A percentile compares a stretch with the other conserved stretches of the same genome.
Conservation (phyloP, 2,113 vertebrate species). For the Bos taurus region ARS-UCD2.0 NC_037331.1:44425001-44425500, state of each 20-base stretch:
- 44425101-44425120: slow-evolving; percentile 43
- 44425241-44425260: not conserved
- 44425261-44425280: not conserved
- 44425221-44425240: not conserved
- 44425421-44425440: not conserved
- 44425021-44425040: slow-evolving; percentile 51
- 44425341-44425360: not conserved
- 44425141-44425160: slow-evolving; percentile 49
- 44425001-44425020: slow-evolving; percentile 53
- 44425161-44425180: slow-evolving; percentile 41
- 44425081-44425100: slow-evolving; percentile 42
- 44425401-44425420: not conserved
- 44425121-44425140: slow-evolving; percentile 20
- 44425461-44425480: no score
- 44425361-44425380: not conserved
- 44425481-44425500: no score
- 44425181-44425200: not conserved
- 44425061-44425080: slow-evolving; percentile 76
- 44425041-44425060: slow-evolving; percentile 58
- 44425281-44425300: not conserved
- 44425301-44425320: not conserved
- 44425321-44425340: not conserved
- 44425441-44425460: not conserved
- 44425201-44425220: not conserved
- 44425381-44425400: not conserved